Base-by-base conservation (phyloP, 1,140 invertebrate species). In the Aphelinus atriplicis region DNA sequence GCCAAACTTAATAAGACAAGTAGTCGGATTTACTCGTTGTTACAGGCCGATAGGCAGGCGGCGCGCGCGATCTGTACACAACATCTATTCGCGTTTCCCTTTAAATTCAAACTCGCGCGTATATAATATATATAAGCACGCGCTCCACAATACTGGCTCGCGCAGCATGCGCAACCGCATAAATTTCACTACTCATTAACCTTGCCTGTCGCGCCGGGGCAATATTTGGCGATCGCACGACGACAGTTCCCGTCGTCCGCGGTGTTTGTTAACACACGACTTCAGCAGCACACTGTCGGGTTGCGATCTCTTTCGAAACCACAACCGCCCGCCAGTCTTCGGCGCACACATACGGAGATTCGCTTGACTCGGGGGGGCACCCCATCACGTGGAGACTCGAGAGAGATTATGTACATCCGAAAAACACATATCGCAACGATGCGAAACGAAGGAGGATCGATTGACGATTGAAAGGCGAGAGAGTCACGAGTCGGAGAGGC, bases 181-280 rank as follows among this genome's bases (percentile, higher is more conserved):
- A 63, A 68, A 69, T 69, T 68, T 68, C 42, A 74, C 50, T 56
- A 68, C 64, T 69, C 66, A 56, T 69, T 74, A 69, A 63, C 58
- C 64, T 63, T 63, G 6, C 26, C 26, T 26, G 26, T 26, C 26
- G 26, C 26, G 26, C 26, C 26, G 26, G 26, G 26, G 26, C 26
- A 26, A 26, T 26, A 26, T 26, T 26, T 26, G 26, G 10, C 53
- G 5, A 55, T 7, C 53, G 53, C 53, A 10, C 53, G 53, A 7
- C 5, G 53, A 55, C 5, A 5, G 5, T 55, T 5, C 53, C 5
- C 53, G 5, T 5, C 53, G 53, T 55, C 53, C 5, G 10, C 53
- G 5, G 53, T 55, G 53, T 10, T 55, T 55, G 53, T 10, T 5
- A 55, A 10, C 53, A 10, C 53, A 55, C 53, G 53, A 55, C 53